Conservation (phyloP, 2,113 vertebrate genomes). For the Strix aluco region DNA sequence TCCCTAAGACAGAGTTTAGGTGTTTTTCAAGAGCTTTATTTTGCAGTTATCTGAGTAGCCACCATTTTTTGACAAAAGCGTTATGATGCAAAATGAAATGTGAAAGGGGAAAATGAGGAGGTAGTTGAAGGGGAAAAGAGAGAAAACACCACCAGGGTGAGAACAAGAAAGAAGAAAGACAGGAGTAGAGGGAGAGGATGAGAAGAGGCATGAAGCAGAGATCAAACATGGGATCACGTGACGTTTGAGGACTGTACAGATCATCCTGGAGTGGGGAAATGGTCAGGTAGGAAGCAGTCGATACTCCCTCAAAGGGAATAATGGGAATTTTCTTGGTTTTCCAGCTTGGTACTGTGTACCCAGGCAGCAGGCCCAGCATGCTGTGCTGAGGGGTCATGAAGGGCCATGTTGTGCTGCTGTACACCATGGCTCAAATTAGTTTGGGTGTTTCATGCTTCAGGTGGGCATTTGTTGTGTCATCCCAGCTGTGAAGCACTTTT, state of each 20-base stretch:
- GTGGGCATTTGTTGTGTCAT: neutral
- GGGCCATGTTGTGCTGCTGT: rapidly evolving
- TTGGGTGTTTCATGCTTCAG: rapidly evolving
- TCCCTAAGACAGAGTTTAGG: neutral
- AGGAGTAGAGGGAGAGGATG: neutral
- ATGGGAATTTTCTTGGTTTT: neutral
- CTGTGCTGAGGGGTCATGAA: neutral
- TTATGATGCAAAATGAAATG: neutral
- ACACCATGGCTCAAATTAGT: neutral
- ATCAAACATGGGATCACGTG: rapidly evolving
- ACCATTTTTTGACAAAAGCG: neutral
- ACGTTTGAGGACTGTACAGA: neutral
- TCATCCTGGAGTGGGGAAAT: neutral
- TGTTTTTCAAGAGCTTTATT: neutral
- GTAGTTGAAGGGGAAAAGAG: neutral
- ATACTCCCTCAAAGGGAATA: neutral
- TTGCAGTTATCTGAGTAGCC: neutral
- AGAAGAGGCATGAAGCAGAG: neutral
- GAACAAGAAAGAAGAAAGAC: neutral
- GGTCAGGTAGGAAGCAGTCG: neutral
- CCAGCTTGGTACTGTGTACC: neutral
- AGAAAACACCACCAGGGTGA: neutral
- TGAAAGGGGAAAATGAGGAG: neutral
- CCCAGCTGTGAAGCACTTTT: neutral
- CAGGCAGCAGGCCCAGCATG: neutral